Conservation (phyloP, 2,888 invertebrate genomes). For the Hypomecis atomaria region DNA sequence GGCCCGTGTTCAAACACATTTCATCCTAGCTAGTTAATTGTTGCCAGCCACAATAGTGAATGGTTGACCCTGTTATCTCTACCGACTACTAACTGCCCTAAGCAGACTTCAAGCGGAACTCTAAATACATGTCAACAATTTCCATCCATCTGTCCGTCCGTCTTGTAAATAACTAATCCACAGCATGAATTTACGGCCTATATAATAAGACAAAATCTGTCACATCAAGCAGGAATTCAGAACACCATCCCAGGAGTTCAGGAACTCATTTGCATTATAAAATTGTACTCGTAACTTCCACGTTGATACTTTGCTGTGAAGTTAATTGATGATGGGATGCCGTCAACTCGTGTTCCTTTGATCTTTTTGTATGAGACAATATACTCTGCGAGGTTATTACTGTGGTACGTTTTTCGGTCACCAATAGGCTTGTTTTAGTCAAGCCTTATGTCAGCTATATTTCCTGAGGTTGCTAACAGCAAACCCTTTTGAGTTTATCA, state of each 20-base stretch:
- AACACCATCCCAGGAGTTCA: slow-evolving; percentile 57
- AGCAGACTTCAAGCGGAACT: background rate
- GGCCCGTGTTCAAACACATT: too few species aligned
- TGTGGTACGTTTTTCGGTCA: too few species aligned
- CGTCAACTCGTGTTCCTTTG: slow-evolving; percentile 19
- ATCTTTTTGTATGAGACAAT: background rate
- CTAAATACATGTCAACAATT: background rate
- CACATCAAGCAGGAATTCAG: slow-evolving; percentile 54
- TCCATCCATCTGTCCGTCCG: background rate
- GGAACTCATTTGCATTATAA: slow-evolving; percentile 72
- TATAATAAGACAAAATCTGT: slow-evolving; percentile 52
- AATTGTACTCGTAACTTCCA: slow-evolving; percentile 61
- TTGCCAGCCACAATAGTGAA: too few species aligned
- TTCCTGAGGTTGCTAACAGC: too few species aligned
- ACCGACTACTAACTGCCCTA: too few species aligned
- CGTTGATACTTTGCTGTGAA: slow-evolving; percentile 59
- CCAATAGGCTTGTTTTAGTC: too few species aligned
- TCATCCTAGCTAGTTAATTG: too few species aligned
- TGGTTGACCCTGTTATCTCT: too few species aligned
- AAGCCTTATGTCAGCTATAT: too few species aligned
- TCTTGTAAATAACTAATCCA: slow-evolving; percentile 6
- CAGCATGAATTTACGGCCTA: slow-evolving; percentile 25
- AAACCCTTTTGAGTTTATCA: too few species aligned
- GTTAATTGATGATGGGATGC: slow-evolving; percentile 61
- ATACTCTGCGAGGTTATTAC: too few species aligned